These are phyloP conservation scores for Xiphophorus birchmanni DNA, from an alignment of 2,797 vertebrate genomes.

Conservation along the genomic window DNA sequence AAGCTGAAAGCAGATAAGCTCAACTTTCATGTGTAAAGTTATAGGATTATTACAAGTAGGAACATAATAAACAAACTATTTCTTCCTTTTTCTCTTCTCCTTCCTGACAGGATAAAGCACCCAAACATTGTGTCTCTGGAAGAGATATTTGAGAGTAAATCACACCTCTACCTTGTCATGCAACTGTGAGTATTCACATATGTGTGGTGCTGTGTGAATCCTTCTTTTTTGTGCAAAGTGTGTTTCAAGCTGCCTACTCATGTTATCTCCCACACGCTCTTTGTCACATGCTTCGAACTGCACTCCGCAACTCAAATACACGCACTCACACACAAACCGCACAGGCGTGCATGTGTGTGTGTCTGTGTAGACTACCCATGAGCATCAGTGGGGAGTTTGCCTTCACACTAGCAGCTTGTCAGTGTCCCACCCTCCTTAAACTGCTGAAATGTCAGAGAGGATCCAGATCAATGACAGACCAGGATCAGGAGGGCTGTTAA, in stretches of 20 bases:
- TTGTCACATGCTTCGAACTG: conserved; percentile 71
- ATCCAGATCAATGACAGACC: conserved; percentile 28
- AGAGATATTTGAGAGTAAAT: conserved; percentile 95
- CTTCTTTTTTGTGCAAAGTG: conserved; percentile 15
- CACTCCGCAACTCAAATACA: conserved; percentile 34
- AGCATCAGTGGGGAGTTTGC: conserved; percentile 64
- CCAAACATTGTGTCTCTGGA: conserved; percentile 97
- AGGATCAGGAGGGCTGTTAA: conserved; percentile 30
- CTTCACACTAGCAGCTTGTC: conserved; percentile 71
- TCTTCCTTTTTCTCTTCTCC: conserved; percentile 15
- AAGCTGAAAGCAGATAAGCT: background rate
- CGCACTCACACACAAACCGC: background rate
- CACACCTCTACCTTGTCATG: conserved; percentile 99
- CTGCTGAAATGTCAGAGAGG: conserved; percentile 57
- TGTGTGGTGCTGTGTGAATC: conserved; percentile 39
- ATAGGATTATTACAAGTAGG: background rate
- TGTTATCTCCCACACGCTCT: conserved; percentile 43
- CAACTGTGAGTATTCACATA: conserved; percentile 90
- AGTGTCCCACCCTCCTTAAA: conserved; percentile 57
- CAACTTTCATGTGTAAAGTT: background rate
- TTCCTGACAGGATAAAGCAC: conserved; percentile 90
- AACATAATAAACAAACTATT: conserved; percentile 11
- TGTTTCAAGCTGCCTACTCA: conserved; percentile 39
- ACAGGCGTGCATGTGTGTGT: background rate
- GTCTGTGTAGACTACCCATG: conserved; percentile 21